Conservation (phyloP, 1,140 invertebrate genomes). For the Penaeus indicus region DNA sequence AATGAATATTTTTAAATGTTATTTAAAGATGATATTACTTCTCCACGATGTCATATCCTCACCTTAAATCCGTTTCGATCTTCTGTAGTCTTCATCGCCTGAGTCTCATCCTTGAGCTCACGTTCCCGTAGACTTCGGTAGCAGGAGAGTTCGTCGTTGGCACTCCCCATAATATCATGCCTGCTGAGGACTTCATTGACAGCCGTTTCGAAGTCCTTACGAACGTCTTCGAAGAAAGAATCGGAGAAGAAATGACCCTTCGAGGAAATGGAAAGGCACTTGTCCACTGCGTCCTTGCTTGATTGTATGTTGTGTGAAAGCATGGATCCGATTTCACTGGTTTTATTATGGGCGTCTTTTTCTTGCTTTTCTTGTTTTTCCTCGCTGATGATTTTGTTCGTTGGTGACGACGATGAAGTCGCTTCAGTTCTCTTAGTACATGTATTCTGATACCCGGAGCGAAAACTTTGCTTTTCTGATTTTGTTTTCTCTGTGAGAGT, state of each 20-base stretch:
- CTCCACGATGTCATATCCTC: background rate
- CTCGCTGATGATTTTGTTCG: too few relatives aligned
- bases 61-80: slow-evolving; percentile 51
- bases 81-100: slow-evolving; percentile 49
- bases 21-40: background rate
- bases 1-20: too few relatives aligned
- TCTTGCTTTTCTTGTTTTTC: too few relatives aligned
- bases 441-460: too few relatives aligned
- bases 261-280: slow-evolving; percentile 11
- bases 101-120: slow-evolving; percentile 53
- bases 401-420: too few relatives aligned
- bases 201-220: slow-evolving; percentile 43
- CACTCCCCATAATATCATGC: background rate
- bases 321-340: too few relatives aligned
- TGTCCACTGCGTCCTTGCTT: background rate
- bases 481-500: too few relatives aligned
- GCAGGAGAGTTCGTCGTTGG: slow-evolving; percentile 1
- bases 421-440: too few relatives aligned
- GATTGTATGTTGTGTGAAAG: too few relatives aligned
- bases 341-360: too few relatives aligned
- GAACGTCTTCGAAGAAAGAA: slow-evolving; percentile 31
- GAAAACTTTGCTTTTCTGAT: too few relatives aligned
- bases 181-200: slow-evolving; percentile 29
- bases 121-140: slow-evolving; percentile 48
- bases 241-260: slow-evolving; percentile 41